These are phyloP conservation scores for Enteromius radiatus DNA, from an alignment of 2,797 vertebrate species.

Conservation along the genomic window DNA sequence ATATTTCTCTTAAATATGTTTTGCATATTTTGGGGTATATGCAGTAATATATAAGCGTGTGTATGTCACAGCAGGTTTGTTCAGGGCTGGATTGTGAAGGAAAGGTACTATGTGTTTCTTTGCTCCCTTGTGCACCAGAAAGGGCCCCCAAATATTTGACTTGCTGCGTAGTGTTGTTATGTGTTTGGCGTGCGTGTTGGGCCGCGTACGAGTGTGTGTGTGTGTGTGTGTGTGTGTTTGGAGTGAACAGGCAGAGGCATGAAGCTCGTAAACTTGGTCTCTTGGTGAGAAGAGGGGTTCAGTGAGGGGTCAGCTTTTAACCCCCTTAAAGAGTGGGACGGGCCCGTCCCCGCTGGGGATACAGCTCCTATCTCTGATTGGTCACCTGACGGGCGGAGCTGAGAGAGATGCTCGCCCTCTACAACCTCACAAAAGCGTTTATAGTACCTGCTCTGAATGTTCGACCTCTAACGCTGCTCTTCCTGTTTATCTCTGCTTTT, in stretches of 20 bases:
- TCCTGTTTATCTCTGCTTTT: slow-evolving; percentile 10
- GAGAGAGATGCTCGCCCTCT: slow-evolving; percentile 18
- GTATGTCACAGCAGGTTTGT: not conserved
- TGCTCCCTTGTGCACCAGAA: slow-evolving; percentile 39
- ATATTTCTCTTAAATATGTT: not conserved
- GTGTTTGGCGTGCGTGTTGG: slow-evolving; percentile 33
- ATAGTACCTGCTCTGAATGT: slow-evolving; percentile 14
- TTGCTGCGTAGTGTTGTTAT: slow-evolving; percentile 46
- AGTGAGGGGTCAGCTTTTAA: slow-evolving; percentile 60
- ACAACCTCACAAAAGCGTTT: slow-evolving; percentile 8
- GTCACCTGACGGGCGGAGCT: slow-evolving; percentile 50
- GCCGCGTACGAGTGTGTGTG: slow-evolving; percentile 12
- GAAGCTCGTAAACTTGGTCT: slow-evolving; percentile 64
- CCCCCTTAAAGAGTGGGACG: slow-evolving; percentile 49
- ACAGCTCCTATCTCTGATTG: slow-evolving; percentile 51
- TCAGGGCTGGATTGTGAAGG: not conserved
- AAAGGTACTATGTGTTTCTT: slow-evolving; percentile 41
- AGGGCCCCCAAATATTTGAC: slow-evolving; percentile 48
- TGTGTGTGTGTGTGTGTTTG: slow-evolving; percentile 48
- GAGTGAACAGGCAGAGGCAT: slow-evolving; percentile 51
- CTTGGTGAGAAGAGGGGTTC: slow-evolving; percentile 64
- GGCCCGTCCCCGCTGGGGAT: slow-evolving; percentile 34
- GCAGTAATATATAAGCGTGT: not conserved
- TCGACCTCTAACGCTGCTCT: not conserved
- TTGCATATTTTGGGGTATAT: not conserved